Evolutionary conservation across 2,113 vertebrate species (phyloP), one percentile per base, ranked within the genome.

Genomic region (Sorex araneus): DNA sequence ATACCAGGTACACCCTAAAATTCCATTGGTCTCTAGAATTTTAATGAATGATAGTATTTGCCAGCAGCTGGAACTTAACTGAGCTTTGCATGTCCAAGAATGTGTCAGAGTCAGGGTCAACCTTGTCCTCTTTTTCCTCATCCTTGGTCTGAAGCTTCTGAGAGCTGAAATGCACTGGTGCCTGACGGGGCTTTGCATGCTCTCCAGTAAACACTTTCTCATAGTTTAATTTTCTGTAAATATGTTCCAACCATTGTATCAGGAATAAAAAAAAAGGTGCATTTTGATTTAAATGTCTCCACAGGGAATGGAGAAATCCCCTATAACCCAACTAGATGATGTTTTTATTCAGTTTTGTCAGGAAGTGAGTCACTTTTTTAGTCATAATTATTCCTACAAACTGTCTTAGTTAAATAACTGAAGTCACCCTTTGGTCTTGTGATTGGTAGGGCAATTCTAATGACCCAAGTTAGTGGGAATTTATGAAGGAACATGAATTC

Each of bases 31-130:
- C 81, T 92, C 40, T 71, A 45, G 16, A 63, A 57, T 91, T 54
- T 82, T 94, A 80, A 92, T 79, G 71, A 91, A 40, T 78, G 93
- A 32, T 74, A 76, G 32, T 88, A 25, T 75, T 86, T 76, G 80
- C 30, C 69, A 76, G 60, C 10, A 8, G 34, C 63, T 87, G 13
- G 74, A 69, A 73, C 19, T 82, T 89, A 67, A 70, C 19, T 82
- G 19, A 74, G 63, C n/a, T 34, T 93, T 74, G 2, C 40, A 66
- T 67, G 25, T 71, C 28, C 10, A 89, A 47, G 36, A 83, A 27
- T 85, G 50, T 93, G 34, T 64, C 78, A 64, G 45, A 64, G 8
- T 67, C 3, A 32, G 64, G 80, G 91, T 25, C 43, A 76, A 5
- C 32, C 36, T 84, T 50, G 54, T 79, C 45, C 11, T 54, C 60